phyloP scores from a whole-genome alignment of 2,797 vertebrate genomes.

The Sebastes trivittatus region DNA sequence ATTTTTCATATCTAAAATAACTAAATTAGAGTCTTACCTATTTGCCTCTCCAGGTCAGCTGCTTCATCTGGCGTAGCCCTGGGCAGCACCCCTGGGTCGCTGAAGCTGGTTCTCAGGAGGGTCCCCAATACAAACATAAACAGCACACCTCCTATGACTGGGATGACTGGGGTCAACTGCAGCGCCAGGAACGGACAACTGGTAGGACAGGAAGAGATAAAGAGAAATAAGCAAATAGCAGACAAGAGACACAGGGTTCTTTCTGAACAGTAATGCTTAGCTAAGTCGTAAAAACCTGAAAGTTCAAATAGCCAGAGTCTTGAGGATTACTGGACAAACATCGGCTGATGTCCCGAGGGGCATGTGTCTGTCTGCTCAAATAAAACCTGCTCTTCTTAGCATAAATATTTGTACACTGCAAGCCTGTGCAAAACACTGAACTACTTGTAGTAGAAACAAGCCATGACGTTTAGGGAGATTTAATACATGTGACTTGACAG shows the following conservation, averaged over 20 bases:
- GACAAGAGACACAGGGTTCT: neutral
- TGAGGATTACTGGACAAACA: neutral
- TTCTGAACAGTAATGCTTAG: neutral
- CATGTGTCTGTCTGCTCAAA: neutral
- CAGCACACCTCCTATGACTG: constrained; percentile 91
- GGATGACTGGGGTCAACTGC: constrained; percentile 91
- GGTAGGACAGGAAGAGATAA: constrained; percentile 43
- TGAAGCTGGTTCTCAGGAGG: constrained; percentile 96
- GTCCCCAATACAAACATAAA: constrained; percentile 97
- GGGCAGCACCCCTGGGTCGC: constrained; percentile 96
- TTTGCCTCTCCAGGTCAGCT: constrained; percentile 96
- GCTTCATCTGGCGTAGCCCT: constrained; percentile 94
- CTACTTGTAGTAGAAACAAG: neutral
- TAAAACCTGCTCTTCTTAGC: neutral
- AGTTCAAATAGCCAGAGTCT: neutral
- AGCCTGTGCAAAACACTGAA: neutral
- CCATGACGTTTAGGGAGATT: neutral
- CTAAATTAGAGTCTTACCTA: constrained; percentile 84
- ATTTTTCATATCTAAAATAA: neutral
- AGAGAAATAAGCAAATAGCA: neutral
- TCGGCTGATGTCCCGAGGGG: neutral
- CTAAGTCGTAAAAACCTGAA: neutral
- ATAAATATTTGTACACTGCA: neutral
- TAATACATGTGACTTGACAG: neutral
- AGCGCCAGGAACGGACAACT: constrained; percentile 92